A percentile compares a stretch with the other conserved stretches of the same genome.
These are phyloP conservation scores for Anastrepha ludens DNA, from an alignment of 1,140 invertebrate species.

Conservation along the genomic window DNA sequence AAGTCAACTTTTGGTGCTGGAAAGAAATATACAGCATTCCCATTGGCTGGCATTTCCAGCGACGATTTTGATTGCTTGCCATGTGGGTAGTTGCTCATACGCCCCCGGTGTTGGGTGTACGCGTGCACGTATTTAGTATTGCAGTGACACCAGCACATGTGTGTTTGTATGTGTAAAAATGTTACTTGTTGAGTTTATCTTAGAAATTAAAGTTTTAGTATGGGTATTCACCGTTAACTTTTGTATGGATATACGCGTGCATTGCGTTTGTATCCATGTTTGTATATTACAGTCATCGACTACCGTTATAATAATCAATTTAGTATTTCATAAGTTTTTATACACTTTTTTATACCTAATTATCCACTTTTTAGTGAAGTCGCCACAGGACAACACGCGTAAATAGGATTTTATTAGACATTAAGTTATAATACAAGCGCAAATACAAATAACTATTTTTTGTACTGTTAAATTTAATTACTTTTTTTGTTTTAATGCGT, in stretches of 20 bases:
- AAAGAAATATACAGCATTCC: slow-evolving; percentile 57
- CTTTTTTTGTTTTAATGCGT: not conserved
- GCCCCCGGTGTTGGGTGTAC: not conserved
- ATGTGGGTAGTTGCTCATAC: slow-evolving; percentile 33
- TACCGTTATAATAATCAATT: slow-evolving; percentile 24
- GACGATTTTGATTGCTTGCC: slow-evolving; percentile 35
- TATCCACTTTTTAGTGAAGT: not conserved
- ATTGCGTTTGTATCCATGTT: not conserved
- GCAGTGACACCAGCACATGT: not conserved
- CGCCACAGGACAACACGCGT: not conserved
- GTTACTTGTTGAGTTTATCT: slow-evolving; percentile 30
- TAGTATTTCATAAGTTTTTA: slow-evolving; percentile 40
- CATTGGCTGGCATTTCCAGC: slow-evolving; percentile 62
- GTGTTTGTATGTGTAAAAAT: slow-evolving; percentile 34
- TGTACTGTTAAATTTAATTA: not conserved
- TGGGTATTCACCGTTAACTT: slow-evolving; percentile 3
- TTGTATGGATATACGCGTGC: not conserved
- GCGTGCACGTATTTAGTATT: not conserved
- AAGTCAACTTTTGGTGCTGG: slow-evolving; percentile 54
- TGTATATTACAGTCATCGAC: not conserved
- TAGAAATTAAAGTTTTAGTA: slow-evolving; percentile 16
- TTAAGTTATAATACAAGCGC: not conserved
- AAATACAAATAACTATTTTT: not conserved
- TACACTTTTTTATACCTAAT: slow-evolving; percentile 36
- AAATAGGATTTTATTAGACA: not conserved